Conservation (phyloP, 2,888 invertebrate species). For the Scaeva pyrastri region DNA sequence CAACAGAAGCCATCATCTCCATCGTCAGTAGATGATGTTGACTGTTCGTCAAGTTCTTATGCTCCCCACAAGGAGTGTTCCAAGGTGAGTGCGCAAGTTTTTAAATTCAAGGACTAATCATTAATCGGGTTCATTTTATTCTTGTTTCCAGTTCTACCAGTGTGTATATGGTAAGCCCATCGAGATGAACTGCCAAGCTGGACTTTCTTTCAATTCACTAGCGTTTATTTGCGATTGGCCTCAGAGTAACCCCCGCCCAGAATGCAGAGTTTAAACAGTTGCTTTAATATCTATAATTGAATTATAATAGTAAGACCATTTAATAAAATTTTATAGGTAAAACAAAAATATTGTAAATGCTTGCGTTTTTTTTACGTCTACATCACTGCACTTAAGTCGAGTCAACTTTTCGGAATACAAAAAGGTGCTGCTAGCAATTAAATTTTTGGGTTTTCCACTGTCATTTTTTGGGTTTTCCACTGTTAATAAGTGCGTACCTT, state of each 20-base stretch:
- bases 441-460: no score
- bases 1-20: neutral
- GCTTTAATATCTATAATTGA: neutral
- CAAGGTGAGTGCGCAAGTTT: neutral
- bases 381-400: no score
- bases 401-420: no score
- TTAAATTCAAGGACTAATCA: neutral
- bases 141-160: conserved; percentile 19
- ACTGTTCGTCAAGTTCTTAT: conserved; percentile 1
- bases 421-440: no score
- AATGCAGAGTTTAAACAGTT: neutral
- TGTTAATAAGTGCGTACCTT: no score
- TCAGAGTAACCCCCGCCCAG: neutral
- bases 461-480: no score
- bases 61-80: neutral
- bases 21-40: neutral
- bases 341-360: no score
- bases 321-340: no score
- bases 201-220: neutral
- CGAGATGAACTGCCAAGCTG: conserved; percentile 19
- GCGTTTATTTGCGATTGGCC: conserved; percentile 23
- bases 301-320: no score
- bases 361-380: no score
- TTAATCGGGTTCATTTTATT: neutral
- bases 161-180: conserved; percentile 4